phyloP scores from a whole-genome alignment of 1,140 invertebrate genomes.

The Aphis craccivora region DNA sequence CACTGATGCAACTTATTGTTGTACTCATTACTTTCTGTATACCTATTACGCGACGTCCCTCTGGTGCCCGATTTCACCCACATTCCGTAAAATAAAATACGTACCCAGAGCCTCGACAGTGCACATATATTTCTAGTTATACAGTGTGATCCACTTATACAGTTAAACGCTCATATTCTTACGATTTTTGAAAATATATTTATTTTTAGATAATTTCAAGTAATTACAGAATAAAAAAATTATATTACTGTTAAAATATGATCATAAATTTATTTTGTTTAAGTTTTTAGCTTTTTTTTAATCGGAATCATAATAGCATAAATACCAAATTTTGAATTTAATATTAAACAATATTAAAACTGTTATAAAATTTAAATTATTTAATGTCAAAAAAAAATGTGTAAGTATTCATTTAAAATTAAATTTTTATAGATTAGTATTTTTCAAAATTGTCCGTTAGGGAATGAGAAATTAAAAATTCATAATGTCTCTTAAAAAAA shows the following conservation, averaged over 20 bases:
- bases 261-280: background rate
- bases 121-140: background rate
- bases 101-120: background rate
- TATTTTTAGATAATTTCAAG: background rate
- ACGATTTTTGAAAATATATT: background rate
- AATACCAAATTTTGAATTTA: background rate
- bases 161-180: background rate
- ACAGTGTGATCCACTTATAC: background rate
- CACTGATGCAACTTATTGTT: background rate
- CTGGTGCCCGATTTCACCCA: constrained; percentile 6
- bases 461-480: too few species aligned
- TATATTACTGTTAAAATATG: background rate
- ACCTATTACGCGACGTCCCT: background rate
- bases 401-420: background rate
- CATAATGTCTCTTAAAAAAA: background rate
- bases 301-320: background rate
- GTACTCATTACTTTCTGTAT: constrained; percentile 16
- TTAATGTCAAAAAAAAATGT: background rate
- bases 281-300: background rate
- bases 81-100: background rate
- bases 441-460: background rate
- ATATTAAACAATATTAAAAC: background rate
- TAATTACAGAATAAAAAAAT: background rate
- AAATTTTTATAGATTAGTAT: background rate
- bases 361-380: background rate